These are phyloP conservation scores for Apistogramma diplotaenia DNA, from an alignment of 2,113 vertebrate genomes.

Conservation along the genomic window DNA sequence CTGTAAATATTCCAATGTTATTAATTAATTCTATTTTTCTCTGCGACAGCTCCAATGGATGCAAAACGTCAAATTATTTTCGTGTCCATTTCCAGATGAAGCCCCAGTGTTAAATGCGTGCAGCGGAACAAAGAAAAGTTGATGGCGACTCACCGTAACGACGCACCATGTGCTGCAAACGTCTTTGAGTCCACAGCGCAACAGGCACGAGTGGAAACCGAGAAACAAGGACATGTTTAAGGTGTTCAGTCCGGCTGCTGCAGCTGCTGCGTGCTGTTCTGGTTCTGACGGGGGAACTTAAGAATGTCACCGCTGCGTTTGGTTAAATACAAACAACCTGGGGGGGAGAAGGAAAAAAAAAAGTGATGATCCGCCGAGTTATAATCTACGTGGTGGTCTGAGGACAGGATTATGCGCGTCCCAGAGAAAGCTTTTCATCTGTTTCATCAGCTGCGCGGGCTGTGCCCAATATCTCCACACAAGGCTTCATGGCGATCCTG, in stretches of 20 bases:
- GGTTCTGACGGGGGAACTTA: background rate
- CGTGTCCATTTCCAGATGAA: background rate
- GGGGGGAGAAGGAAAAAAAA: background rate
- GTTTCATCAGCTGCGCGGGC: conserved; percentile 39
- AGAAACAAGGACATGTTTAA: background rate
- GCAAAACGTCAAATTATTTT: background rate
- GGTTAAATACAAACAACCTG: background rate
- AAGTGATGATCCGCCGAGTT: conserved; percentile 18
- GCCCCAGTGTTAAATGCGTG: background rate
- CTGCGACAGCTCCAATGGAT: background rate
- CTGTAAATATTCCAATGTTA: background rate
- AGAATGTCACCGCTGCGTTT: background rate
- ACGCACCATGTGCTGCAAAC: conserved; percentile 26
- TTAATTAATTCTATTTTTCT: background rate
- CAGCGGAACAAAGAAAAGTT: conserved; percentile 12
- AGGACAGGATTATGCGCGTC: conserved; percentile 56
- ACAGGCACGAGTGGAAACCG: background rate
- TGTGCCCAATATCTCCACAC: conserved; percentile 38
- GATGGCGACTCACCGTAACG: conserved; percentile 54
- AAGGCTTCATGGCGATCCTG: conserved; percentile 15
- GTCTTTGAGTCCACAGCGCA: background rate
- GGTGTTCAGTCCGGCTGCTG: background rate
- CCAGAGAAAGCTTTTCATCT: conserved; percentile 58
- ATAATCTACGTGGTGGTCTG: conserved; percentile 39
- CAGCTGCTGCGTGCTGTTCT: background rate